Evolutionary conservation across 2,888 invertebrate genomes (phyloP).

Genomic region (Cheiracanthium punctorium): DNA sequence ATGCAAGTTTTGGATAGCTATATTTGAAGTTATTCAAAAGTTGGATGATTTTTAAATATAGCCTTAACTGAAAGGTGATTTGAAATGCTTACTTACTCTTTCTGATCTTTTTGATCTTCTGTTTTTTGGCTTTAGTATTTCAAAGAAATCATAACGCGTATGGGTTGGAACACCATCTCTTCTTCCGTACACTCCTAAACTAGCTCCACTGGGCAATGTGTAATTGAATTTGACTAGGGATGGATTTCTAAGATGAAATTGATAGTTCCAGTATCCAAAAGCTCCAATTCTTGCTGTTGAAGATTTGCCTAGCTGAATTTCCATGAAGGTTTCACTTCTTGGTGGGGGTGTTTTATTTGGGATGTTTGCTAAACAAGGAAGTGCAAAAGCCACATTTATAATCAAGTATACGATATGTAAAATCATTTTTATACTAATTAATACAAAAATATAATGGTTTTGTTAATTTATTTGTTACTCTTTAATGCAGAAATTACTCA

Average conservation of each 20-base stretch:
- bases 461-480: too few relatives aligned
- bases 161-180: slow-evolving; percentile 74
- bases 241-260: slow-evolving; percentile 84
- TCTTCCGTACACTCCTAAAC: slow-evolving; percentile 74
- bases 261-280: slow-evolving; percentile 94
- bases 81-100: slow-evolving; percentile 37
- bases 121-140: slow-evolving; percentile 73
- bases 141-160: slow-evolving; percentile 75
- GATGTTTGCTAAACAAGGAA: slow-evolving; percentile 64
- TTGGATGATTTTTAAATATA: too few relatives aligned
- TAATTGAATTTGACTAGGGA: slow-evolving; percentile 81
- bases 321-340: slow-evolving; percentile 80
- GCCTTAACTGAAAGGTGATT: too few relatives aligned
- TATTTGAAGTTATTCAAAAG: too few relatives aligned
- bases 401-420: too few relatives aligned
- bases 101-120: slow-evolving; percentile 59
- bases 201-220: slow-evolving; percentile 81
- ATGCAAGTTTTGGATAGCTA: too few relatives aligned
- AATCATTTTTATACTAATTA: too few relatives aligned
- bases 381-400: too few relatives aligned
- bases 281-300: slow-evolving; percentile 89
- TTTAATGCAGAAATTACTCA: too few relatives aligned
- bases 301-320: slow-evolving; percentile 82
- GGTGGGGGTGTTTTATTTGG: slow-evolving; percentile 85
- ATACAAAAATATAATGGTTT: too few relatives aligned